These are phyloP conservation scores for Silurus asotus DNA, from an alignment of 2,113 vertebrate genomes.

Conservation along the genomic window DNA sequence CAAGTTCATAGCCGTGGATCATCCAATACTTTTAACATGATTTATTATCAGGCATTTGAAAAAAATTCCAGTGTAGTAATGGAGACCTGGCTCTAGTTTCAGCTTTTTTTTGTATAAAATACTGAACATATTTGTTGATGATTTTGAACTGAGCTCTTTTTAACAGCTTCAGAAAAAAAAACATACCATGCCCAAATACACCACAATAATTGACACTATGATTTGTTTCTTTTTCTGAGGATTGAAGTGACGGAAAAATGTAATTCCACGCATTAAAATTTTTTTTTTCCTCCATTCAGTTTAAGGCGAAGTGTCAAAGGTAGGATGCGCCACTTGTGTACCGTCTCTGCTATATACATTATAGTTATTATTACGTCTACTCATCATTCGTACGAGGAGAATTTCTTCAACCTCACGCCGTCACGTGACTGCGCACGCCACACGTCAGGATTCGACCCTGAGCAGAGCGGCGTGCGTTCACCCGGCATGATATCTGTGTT, in stretches of 20 bases:
- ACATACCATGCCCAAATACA: not conserved
- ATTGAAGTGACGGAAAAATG: not conserved
- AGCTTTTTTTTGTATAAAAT: not conserved
- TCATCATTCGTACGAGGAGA: not conserved
- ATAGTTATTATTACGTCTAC: not conserved
- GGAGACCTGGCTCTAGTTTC: not conserved
- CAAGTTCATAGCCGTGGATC: no score
- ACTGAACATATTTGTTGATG: not conserved
- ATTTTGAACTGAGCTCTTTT: not conserved
- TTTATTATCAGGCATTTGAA: not conserved
- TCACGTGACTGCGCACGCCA: not conserved
- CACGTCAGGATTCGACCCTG: not conserved
- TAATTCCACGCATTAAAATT: no score
- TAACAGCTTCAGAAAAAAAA: not conserved
- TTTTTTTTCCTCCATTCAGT: not conserved
- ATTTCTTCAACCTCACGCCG: not conserved
- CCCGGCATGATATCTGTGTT: not conserved
- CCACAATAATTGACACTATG: not conserved
- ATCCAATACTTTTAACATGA: not conserved
- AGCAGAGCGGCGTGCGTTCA: not conserved
- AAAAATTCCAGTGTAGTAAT: not conserved
- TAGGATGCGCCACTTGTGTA: not conserved
- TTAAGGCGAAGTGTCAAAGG: not conserved
- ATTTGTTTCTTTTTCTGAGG: not conserved
- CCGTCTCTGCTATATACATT: not conserved